Conservation (phyloP, 2,888 invertebrate species). For the Cataglyphis cursor region DNA sequence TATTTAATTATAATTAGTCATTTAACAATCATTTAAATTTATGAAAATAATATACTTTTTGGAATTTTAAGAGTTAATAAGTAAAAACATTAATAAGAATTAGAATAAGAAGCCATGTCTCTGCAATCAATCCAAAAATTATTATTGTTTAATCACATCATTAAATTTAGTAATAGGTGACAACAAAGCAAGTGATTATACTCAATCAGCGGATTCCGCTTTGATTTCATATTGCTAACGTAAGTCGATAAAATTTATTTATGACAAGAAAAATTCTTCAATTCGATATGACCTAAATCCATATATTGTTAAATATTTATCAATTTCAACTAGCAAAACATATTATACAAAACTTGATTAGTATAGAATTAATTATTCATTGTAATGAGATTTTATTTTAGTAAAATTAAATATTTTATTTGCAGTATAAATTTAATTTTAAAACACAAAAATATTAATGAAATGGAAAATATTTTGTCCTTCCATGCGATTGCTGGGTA, state of each 20-base stretch:
- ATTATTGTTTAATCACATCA: neutral
- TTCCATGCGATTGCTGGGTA: neutral
- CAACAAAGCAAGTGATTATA: conserved; percentile 10
- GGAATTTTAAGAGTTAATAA: neutral
- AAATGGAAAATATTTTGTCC: neutral
- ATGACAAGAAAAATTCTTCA: neutral
- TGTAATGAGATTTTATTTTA: neutral
- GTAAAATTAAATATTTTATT: neutral
- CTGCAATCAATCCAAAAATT: neutral
- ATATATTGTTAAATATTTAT: neutral
- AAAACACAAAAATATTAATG: conserved; percentile 1
- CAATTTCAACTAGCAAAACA: neutral
- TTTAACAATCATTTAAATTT: neutral
- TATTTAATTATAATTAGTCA: neutral
- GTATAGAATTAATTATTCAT: neutral
- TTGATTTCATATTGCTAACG: conserved; percentile 15
- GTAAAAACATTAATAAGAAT: neutral
- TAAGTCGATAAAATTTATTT: conserved; percentile 10
- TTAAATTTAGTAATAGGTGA: conserved; percentile 8
- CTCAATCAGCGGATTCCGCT: conserved; percentile 42
- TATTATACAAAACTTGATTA: neutral
- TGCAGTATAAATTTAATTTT: neutral
- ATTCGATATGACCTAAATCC: conserved; percentile 31
- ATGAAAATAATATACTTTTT: neutral
- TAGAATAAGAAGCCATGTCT: neutral